These are phyloP conservation scores for Vombatus ursinus DNA, from an alignment of 2,113 vertebrate species.

Conservation along the genomic window DNA sequence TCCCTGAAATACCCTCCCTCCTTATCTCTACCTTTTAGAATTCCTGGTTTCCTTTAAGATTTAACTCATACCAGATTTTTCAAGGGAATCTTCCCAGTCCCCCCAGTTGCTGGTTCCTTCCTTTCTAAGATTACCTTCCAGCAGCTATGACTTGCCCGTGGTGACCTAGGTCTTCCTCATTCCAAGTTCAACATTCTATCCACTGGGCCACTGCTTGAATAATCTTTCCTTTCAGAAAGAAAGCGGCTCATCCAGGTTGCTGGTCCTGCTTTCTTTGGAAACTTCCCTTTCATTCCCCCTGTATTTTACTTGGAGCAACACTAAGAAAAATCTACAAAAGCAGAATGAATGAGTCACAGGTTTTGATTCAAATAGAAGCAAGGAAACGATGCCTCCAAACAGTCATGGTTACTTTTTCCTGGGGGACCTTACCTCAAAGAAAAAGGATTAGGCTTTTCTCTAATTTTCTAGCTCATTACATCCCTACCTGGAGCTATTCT, in stretches of 20 bases:
- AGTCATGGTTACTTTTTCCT: neutral
- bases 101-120: neutral
- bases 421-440: neutral
- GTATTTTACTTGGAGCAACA: neutral
- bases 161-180: neutral
- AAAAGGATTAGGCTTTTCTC: neutral
- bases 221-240: neutral
- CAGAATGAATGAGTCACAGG: neutral
- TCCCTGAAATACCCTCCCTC: too few relatives aligned
- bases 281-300: neutral
- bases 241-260: neutral
- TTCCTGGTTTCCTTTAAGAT: neutral
- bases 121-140: neutral
- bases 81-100: neutral
- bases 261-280: neutral
- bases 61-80: neutral
- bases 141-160: neutral
- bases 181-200: neutral
- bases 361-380: neutral
- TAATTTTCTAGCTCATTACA: neutral
- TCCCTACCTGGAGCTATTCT: neutral
- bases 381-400: neutral
- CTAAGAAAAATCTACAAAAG: neutral
- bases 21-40: too few relatives aligned
- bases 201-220: neutral